Evolutionary conservation across 1,140 invertebrate species (phyloP), one percentile per base, ranked within the genome.

Genomic region (Meteorus sp.): DNA sequence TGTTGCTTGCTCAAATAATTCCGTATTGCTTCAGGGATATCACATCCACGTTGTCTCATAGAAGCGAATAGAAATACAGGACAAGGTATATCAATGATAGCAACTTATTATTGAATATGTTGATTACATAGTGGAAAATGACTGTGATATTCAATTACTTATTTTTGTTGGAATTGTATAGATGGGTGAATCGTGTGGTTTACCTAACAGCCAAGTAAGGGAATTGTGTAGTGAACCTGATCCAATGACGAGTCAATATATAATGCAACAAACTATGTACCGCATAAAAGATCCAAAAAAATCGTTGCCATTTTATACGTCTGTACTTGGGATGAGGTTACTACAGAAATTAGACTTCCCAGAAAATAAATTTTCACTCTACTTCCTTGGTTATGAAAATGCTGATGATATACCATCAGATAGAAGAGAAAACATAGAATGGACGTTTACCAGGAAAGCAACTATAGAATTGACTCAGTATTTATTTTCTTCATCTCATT

Each of bases 231-330:
- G 83, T 56, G 81, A 84, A 53, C 81, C 83, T 39, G 83, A 86
- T 73, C 71, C 80, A 20, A 74, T 80, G 5, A 90, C 89, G 13
- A 88, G 87, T 77, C 91, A 93, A 50, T 97, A 92, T 71, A 85
- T 97, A 56, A 91, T 97, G 74, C 94, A 97, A 82, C 94, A 97
- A 85, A 97, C 94, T 6, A 98, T 97, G 95, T 92, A 91, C 69
- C 85, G 94, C 53, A 94, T 97, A 45, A 97, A 96, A 75, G 94
- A 97, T 75, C 93, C 94, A 1, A 85, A 85, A 67, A 86, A 85
- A 59, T 93, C 92, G 0, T 73, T 98, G 29, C 89, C 93, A 23
- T 98, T 97, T 74, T 98, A 98, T 75, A 91, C 92, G 0, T 85
- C 88, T 61, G 89, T 97, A 2, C 78, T 97, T 3, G 95, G 95